Base-by-base conservation (phyloP, 1,140 invertebrate species). In the Lutraria rhynchaena region DNA sequence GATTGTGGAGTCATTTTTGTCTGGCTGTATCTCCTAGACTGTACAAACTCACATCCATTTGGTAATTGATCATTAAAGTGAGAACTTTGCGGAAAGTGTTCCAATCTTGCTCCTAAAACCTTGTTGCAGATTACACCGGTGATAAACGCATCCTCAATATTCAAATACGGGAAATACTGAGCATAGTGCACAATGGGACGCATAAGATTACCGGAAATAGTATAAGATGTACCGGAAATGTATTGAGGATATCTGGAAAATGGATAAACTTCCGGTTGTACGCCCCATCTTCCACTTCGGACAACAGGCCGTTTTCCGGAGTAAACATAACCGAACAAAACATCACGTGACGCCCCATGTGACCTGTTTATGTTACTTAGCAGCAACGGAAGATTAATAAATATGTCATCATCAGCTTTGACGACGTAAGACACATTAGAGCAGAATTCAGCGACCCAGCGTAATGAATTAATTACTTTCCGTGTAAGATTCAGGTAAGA, bases 371-470 rank as follows among this genome's bases (percentile, higher is more conserved):
- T n/a, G 22, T 46, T 17, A 75, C 94, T 93, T 29, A 95, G 80
- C 85, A 96, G 90, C 35, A 93, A 93, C 67, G 94, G 37, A 55
- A 73, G 27, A 46, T 83, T 60, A 33, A 83, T 85, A 81, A 93
- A 93, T 81, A 92, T 91, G 81, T 94, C 93, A 69, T 94, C 93
- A 82, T 94, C 93, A 22, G 89, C 88, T 85, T 94, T 94, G 57
- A 94, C 78, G 31, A 93, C 81, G 82, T 87, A 92, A 69, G 37
- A 71, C 5, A 95, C 95, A 83, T 94, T 92, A 82, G 86, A 85
- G 88, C 92, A 95, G 91, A 95, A 94, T 89, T 95, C 94, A 5
- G 94, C 93, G 53, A 95, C 94, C 95, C 96, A 97, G 89, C 96
- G 96, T 24, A 97, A 93, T 3, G 94, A 95, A 9, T 49, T 31